phyloP scores from a whole-genome alignment of 2,888 invertebrate genomes.

The Dasypolia templi region DNA sequence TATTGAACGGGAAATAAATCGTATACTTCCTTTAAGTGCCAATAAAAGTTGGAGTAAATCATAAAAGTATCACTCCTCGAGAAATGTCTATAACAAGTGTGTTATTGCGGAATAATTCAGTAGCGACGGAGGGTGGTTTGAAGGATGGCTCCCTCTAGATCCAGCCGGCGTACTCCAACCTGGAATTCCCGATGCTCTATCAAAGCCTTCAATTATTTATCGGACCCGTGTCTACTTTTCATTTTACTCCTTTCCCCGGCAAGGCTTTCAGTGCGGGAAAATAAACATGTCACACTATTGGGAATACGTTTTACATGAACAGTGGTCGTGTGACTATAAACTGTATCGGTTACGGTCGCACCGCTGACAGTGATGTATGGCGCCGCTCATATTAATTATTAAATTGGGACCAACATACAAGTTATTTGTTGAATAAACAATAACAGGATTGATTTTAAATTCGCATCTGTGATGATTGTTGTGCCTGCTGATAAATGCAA shows the following conservation, averaged over 20 bases:
- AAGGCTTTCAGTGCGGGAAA: constrained; percentile 83
- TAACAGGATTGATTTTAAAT: constrained; percentile 48
- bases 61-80: constrained; percentile 90
- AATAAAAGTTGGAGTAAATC: constrained; percentile 91
- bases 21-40: constrained; percentile 90
- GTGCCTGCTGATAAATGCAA: constrained; percentile 8
- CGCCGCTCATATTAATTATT: constrained; percentile 74
- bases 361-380: constrained; percentile 80
- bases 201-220: constrained; percentile 90
- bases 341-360: constrained; percentile 74
- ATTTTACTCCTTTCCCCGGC: constrained; percentile 88
- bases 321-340: constrained; percentile 79
- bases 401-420: constrained; percentile 52
- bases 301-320: constrained; percentile 83
- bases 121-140: constrained; percentile 86
- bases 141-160: constrained; percentile 89
- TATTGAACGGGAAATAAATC: constrained; percentile 90
- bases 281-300: constrained; percentile 86
- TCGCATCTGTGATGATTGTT: constrained; percentile 37
- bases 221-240: constrained; percentile 90
- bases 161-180: constrained; percentile 79
- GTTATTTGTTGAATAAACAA: constrained; percentile 58
- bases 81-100: constrained; percentile 90
- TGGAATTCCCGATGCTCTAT: constrained; percentile 88
- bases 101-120: constrained; percentile 91